A percentile compares a stretch with the other conserved stretches of the same genome.
Conservation (phyloP, 1,140 invertebrate genomes). For the Phenacoccus solenopsis region DNA sequence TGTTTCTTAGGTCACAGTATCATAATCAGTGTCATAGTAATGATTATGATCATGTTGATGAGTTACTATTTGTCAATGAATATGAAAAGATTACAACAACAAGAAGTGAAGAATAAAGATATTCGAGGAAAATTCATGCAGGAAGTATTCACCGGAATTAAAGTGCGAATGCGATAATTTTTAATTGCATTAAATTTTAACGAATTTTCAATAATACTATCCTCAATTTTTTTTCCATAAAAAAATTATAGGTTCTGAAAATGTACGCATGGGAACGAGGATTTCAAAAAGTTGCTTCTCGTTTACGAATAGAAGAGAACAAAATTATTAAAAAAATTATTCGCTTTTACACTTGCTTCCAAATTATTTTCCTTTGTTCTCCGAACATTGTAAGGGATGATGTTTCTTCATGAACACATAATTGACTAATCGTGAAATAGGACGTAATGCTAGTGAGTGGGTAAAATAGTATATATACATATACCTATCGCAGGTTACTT, state of each 20-base stretch:
- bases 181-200: too few species aligned
- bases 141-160: conserved; percentile 90
- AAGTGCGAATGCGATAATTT: conserved; percentile 54
- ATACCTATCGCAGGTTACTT: too few species aligned
- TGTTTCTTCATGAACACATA: too few species aligned
- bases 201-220: background rate
- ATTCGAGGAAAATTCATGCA: conserved; percentile 88
- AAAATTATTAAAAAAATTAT: conserved; percentile 32
- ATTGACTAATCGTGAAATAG: too few species aligned
- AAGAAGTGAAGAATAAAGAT: conserved; percentile 84
- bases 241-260: conserved; percentile 28
- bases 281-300: conserved; percentile 31
- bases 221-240: background rate
- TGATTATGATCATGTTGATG: conserved; percentile 81
- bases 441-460: too few species aligned
- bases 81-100: conserved; percentile 66
- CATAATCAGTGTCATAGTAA: conserved; percentile 76
- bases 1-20: conserved; percentile 74
- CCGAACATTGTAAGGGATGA: too few species aligned
- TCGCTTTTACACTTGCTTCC: conserved; percentile 29
- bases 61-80: conserved; percentile 79
- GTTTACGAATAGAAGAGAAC: conserved; percentile 33
- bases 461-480: too few species aligned
- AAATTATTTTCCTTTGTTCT: background rate
- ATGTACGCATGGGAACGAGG: conserved; percentile 36